Percentiles rank a stretch among this genome's conserved stretches.
These are phyloP conservation scores for Tenthredo mesomela DNA, from an alignment of 2,888 invertebrate genomes.

Conservation along the genomic window DNA sequence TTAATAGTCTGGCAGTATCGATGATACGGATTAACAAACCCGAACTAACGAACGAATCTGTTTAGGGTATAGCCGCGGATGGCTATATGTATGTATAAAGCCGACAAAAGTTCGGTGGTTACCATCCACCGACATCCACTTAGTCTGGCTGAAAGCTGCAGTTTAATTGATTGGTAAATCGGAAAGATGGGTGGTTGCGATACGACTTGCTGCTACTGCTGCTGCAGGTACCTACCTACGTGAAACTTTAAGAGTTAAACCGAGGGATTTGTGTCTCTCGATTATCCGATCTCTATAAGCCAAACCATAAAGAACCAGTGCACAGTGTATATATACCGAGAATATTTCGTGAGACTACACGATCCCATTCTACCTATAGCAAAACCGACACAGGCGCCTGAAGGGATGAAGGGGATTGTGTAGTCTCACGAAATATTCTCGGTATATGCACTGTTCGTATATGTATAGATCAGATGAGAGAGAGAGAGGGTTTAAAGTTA, in stretches of 20 bases:
- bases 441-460: no score
- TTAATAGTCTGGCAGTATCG: constrained; percentile 23
- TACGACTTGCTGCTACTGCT: no score
- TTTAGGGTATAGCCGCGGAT: not conserved
- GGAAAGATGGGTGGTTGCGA: constrained; percentile 65
- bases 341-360: no score
- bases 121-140: constrained; percentile 67
- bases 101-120: constrained; percentile 23
- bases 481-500: not conserved
- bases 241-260: constrained; percentile 34
- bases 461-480: no score
- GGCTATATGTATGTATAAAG: not conserved
- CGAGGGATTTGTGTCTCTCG: not conserved
- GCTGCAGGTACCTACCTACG: not conserved
- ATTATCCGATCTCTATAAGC: not conserved
- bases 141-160: constrained; percentile 71
- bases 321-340: no score
- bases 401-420: no score
- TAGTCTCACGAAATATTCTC: no score
- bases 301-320: not conserved
- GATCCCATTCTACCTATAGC: no score
- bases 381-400: no score
- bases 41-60: not conserved
- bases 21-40: constrained; percentile 42
- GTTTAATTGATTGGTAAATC: constrained; percentile 75